These are phyloP conservation scores for Cynopterus brachyotis DNA, from an alignment of 2,113 vertebrate genomes.

Conservation along the genomic window DNA sequence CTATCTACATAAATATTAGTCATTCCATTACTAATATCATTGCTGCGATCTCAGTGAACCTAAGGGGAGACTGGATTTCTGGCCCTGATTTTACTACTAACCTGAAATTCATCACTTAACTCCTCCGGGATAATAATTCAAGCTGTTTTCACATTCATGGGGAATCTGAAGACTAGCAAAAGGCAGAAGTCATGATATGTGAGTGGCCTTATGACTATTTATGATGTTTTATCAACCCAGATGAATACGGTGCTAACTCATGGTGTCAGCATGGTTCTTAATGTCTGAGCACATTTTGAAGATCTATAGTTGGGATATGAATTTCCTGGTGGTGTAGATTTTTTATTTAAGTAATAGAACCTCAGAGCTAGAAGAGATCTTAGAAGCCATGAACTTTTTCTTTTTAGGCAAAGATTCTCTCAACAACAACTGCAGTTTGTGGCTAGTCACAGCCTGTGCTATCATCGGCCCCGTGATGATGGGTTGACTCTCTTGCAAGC, in stretches of 20 bases:
- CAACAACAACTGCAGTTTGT: neutral
- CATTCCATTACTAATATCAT: neutral
- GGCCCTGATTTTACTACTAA: neutral
- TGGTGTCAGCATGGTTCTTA: neutral
- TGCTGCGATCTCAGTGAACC: neutral
- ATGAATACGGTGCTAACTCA: neutral
- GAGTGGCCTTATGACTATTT: neutral
- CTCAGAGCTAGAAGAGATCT: neutral
- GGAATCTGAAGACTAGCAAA: neutral
- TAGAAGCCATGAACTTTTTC: neutral
- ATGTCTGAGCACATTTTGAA: neutral
- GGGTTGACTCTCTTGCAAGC: neutral
- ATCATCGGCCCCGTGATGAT: neutral
- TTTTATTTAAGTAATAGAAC: conserved; percentile 24
- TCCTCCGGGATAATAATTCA: neutral
- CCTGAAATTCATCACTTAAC: neutral
- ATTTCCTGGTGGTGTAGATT: neutral
- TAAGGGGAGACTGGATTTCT: neutral
- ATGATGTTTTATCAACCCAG: conserved; percentile 1
- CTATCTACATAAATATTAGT: neutral
- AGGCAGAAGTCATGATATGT: neutral
- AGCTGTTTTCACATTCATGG: neutral
- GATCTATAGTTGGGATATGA: neutral
- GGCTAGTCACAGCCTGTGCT: neutral
- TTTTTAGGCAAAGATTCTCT: conserved; percentile 34